Conservation (phyloP, 2,888 invertebrate genomes). For the Meloe dianella region DNA sequence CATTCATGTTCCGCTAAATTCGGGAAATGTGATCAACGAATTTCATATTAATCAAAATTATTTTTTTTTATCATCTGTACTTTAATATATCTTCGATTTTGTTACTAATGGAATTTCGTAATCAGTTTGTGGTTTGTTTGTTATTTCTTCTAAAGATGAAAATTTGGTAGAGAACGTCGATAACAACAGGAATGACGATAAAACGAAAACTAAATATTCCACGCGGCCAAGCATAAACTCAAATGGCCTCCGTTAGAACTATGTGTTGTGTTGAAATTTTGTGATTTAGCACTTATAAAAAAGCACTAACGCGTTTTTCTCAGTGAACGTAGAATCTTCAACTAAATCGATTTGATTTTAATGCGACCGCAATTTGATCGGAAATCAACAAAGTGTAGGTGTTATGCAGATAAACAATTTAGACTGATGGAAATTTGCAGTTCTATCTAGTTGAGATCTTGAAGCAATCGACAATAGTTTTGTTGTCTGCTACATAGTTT, state of each 20-base stretch:
- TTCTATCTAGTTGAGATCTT: no score
- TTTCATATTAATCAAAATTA: background rate
- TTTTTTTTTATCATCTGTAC: background rate
- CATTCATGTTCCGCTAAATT: background rate
- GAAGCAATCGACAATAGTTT: background rate
- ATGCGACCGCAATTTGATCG: background rate
- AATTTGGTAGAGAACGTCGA: conserved; percentile 38
- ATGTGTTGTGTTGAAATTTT: conserved; percentile 45
- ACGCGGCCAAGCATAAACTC: conserved; percentile 50
- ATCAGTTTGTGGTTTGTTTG: conserved; percentile 41
- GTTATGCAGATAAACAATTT: no score
- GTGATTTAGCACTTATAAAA: conserved; percentile 41
- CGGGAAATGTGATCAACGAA: background rate
- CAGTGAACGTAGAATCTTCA: background rate
- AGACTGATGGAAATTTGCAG: no score
- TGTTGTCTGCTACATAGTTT: background rate
- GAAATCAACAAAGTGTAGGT: no score
- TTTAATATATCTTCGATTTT: background rate
- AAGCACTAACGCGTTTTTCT: conserved; percentile 13
- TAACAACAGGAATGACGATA: conserved; percentile 28
- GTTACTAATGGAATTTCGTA: conserved; percentile 38
- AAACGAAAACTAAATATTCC: conserved; percentile 52
- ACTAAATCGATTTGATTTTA: background rate
- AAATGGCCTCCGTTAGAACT: conserved; percentile 46
- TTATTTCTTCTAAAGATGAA: no score